Evolutionary conservation across 2,888 invertebrate species (phyloP), one percentile per base, ranked within the genome.

Genomic region (Helicoverpa assulta): DNA sequence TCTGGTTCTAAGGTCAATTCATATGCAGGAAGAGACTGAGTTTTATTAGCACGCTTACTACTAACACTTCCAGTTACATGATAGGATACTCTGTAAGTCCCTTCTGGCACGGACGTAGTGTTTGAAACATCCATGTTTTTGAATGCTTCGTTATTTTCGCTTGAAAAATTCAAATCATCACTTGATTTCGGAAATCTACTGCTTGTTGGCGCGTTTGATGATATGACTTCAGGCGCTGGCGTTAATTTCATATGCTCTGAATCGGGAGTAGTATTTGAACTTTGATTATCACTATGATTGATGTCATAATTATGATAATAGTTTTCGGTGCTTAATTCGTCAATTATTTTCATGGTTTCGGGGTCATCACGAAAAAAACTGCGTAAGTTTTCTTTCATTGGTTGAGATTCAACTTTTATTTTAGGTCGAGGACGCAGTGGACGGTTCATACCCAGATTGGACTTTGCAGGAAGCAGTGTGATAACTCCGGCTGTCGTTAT

Each of bases 401-500:
- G 88, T 85, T 90, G 90, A 26, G 87, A 64, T 82, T 95, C 92
- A 56, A 90, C 88, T 87, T 91, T 92, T 54, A 92, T 86, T 84
- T 94, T 96, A 0, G 97, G 97, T 52, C 97, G 93, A 1, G 97
- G 97, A 81, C 97, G 93, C 55, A 98, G 92, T 0, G 97, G 98
- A 75, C 97, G 94, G 68, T 97, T 97, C 6, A 98, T 96, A 0
- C 98, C 98, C 0, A 97, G 96, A 90, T 98, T 98, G 1, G 98
- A 98, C 86, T 98, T 97, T 0, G 97, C 98, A 0, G 98, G 98
- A 67, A 98, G 93, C 53, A 98, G 90, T 0, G 98, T 98, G 19
- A 96, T 94, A 16, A 95, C 90, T 72, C 86, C 89, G 18, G 92
- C 82, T 19, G 95, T 94, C 50, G 95, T 95, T n/a, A 89, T 88